Base-by-base conservation (phyloP, 1,140 invertebrate genomes). In the Pantala flavescens region DNA sequence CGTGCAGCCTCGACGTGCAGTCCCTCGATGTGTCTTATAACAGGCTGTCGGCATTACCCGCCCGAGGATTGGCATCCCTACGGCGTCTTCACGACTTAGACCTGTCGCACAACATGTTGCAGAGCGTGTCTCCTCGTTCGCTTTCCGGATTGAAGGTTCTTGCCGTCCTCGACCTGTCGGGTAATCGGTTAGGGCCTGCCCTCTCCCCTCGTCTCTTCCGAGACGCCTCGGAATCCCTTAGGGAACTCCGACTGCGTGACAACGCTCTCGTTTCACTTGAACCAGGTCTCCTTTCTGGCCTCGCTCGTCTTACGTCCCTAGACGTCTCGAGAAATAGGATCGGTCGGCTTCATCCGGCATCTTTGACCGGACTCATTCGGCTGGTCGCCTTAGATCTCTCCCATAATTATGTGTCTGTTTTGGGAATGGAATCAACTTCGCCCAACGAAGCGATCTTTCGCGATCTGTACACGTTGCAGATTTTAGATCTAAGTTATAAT, bases 271-370 rank as follows among this genome's bases (percentile, higher is more conserved):
- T 89, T 79, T 89, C 90, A 11, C 83, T 95, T 63, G 90, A 91
- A 73, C 90, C 92, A 0, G 90, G 90, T 75, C 84, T 95, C 14
- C 93, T 96, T 79, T 87, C 90, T 10, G 92, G 93, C 79, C 86
- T 98, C 79, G 90, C 93, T 78, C 91, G 95, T 80, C 85, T 98
- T 74, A 87, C 93, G 78, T 88, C 92, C 0, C 83, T 98, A 71
- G 93, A 98, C 82, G 84, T 97, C 78, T 95, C 93, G 23, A 88
- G 88, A 78, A 98, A 98, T 84, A 87, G 91, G 80, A 84, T 98
- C 28, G 92, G 91, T 24, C 92, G 89, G 79, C 88, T 87, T 12
- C 96, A 90, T 93, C 90, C 94, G 19, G 91, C 91, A 79, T 85
- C 87, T 9, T 89, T 89, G 72, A 94, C 93, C 23, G 94, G 94